These are phyloP conservation scores for Apogon talboti DNA, from an alignment of 2,797 vertebrate genomes.

Conservation along the genomic window DNA sequence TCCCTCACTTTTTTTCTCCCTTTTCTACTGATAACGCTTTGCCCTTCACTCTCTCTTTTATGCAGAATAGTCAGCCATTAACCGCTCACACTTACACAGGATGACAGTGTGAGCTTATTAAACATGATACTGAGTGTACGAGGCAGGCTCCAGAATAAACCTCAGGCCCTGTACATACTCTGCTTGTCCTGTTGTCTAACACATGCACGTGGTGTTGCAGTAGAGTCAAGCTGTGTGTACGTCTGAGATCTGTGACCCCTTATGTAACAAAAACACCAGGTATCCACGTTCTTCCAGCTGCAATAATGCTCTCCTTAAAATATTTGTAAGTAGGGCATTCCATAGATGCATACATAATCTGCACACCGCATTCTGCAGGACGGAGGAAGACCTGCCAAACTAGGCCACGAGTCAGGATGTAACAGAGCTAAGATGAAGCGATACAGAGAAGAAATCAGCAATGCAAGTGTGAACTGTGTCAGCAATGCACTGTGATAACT, in stretches of 20 bases:
- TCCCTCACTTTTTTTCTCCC: conserved; percentile 16
- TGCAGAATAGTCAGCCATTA: conserved; percentile 28
- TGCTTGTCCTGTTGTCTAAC: conserved; percentile 9
- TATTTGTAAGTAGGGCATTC: conserved; percentile 9
- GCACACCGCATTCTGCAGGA: not conserved
- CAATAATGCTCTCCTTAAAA: conserved; percentile 12
- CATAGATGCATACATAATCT: not conserved
- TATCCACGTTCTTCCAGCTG: not conserved
- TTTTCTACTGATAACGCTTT: conserved; percentile 55
- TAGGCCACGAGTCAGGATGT: too few relatives aligned
- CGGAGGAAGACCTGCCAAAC: too few relatives aligned
- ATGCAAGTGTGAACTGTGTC: too few relatives aligned
- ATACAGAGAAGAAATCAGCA: too few relatives aligned
- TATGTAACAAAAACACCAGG: conserved; percentile 11
- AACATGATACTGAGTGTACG: conserved; percentile 8
- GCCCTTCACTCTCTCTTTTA: conserved; percentile 39
- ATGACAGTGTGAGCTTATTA: conserved; percentile 32
- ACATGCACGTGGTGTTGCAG: conserved; percentile 36
- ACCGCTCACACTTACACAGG: conserved; percentile 24
- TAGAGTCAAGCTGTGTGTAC: conserved; percentile 27
- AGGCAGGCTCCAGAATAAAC: not conserved
- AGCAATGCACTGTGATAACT: too few relatives aligned
- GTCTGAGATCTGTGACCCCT: conserved; percentile 8
- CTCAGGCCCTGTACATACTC: not conserved
- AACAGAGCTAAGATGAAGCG: too few relatives aligned